A percentile compares a stretch with the other conserved stretches of the same genome.
Evolutionary conservation across 2,797 vertebrate species (phyloP).

Genomic region (Gymnodraco acuticeps): DNA sequence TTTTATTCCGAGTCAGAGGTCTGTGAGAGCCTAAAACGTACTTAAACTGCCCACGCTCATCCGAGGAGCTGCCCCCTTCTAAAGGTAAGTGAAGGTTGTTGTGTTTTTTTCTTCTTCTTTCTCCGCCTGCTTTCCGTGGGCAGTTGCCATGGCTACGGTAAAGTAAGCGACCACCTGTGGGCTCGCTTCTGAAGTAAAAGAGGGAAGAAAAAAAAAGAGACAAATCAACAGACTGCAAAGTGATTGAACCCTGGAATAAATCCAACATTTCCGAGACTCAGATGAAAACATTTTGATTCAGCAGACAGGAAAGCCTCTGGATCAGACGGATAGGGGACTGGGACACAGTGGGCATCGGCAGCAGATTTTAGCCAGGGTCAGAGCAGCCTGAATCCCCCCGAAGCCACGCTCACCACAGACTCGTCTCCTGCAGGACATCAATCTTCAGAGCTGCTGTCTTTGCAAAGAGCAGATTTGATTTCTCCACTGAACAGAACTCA

Average conservation of each 20-base stretch:
- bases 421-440: conserved; percentile 75
- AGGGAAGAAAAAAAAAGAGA: conserved; percentile 55
- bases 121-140: conserved; percentile 66
- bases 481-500: conserved; percentile 78
- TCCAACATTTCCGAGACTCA: conserved; percentile 60
- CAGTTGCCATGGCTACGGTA: conserved; percentile 80
- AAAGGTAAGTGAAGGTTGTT: conserved; percentile 68
- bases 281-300: conserved; percentile 68
- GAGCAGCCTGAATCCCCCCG: conserved; percentile 42
- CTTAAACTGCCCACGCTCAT: conserved; percentile 61
- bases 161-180: conserved; percentile 83
- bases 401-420: conserved; percentile 42
- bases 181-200: conserved; percentile 72
- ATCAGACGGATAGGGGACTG: conserved; percentile 55
- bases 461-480: conserved; percentile 80
- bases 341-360: conserved; percentile 46
- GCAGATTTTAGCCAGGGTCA: conserved; percentile 69
- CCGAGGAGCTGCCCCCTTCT: conserved; percentile 58
- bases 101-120: conserved; percentile 40
- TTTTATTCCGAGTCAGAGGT: conserved; percentile 58
- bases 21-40: conserved; percentile 35
- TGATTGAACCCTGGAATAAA: conserved; percentile 73
- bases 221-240: conserved; percentile 74
- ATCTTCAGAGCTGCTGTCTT: conserved; percentile 76
- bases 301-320: conserved; percentile 54